A percentile compares a stretch with the other conserved stretches of the same genome.
These are phyloP conservation scores for Diloba caeruleocephala DNA, from an alignment of 2,888 invertebrate genomes.

Conservation along the genomic window DNA sequence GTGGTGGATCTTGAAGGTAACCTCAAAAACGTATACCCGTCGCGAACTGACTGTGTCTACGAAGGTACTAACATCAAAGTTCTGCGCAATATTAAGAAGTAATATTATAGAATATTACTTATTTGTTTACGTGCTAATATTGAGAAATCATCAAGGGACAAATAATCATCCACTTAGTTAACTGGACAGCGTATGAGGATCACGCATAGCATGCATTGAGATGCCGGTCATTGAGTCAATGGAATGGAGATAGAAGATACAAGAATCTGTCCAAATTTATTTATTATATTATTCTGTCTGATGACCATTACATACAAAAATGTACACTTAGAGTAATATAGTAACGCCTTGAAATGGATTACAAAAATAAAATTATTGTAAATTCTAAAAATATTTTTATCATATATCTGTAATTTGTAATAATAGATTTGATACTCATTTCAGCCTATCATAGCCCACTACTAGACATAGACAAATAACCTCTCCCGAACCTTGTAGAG, in stretches of 20 bases:
- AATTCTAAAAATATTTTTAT: too few relatives aligned
- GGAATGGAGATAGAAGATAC: not conserved
- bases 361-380: not conserved
- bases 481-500: not conserved
- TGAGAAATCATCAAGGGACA: conserved; percentile 10
- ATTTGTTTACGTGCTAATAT: not conserved
- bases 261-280: conserved; percentile 21
- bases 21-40: conserved; percentile 94
- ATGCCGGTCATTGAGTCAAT: not conserved
- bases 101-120: conserved; percentile 38
- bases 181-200: not conserved
- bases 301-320: not conserved
- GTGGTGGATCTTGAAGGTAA: conserved; percentile 92
- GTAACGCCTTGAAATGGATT: not conserved
- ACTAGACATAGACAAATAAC: not conserved
- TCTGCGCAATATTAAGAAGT: conserved; percentile 75
- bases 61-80: conserved; percentile 82
- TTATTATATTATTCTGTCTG: not conserved
- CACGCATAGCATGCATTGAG: not conserved
- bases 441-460: not conserved
- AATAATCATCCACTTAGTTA: conserved; percentile 1
- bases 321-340: not conserved
- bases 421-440: too few relatives aligned
- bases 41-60: conserved; percentile 91
- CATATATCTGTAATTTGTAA: too few relatives aligned